A percentile compares a stretch with the other conserved stretches of the same genome.
Conservation (phyloP, 2,888 invertebrate genomes). For the Temnothorax rugatulus region DNA sequence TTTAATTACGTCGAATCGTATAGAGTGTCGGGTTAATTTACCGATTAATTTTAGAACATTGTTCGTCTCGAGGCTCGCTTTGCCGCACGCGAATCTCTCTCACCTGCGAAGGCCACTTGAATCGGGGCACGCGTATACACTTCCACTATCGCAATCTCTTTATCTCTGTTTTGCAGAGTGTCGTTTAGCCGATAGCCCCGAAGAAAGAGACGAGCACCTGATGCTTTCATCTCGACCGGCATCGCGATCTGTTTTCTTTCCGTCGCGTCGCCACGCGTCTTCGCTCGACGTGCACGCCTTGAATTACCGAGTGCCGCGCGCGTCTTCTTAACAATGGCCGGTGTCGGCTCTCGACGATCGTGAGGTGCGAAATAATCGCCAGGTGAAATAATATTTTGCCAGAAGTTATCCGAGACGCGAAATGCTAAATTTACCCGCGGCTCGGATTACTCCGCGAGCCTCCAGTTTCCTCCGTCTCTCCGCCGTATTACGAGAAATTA, state of each 20-base stretch:
- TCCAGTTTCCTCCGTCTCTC: not conserved
- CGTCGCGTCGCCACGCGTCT: not conserved
- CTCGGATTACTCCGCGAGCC: conserved; percentile 1
- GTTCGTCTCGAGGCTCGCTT: not conserved
- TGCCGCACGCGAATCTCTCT: not conserved
- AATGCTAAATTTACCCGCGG: conserved; percentile 19
- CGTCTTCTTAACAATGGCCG: not conserved
- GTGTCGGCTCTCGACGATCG: not conserved
- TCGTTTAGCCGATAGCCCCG: not conserved
- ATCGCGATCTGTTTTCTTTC: not conserved
- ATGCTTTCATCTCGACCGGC: not conserved
- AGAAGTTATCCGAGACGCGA: not conserved
- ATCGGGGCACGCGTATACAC: conserved; percentile 5
- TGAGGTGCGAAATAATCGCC: not conserved
- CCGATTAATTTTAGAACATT: not conserved
- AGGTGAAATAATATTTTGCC: not conserved
- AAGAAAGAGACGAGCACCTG: conserved; percentile 5
- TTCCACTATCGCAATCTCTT: not conserved
- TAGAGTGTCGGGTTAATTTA: not conserved
- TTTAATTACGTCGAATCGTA: not conserved
- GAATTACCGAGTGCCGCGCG: not conserved
- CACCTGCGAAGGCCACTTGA: not conserved
- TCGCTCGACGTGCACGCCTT: not conserved
- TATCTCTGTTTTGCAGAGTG: conserved; percentile 35
- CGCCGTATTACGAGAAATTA: not conserved